These are phyloP conservation scores for Pectinophora gossypiella DNA, from an alignment of 1,140 invertebrate species.

Conservation along the genomic window DNA sequence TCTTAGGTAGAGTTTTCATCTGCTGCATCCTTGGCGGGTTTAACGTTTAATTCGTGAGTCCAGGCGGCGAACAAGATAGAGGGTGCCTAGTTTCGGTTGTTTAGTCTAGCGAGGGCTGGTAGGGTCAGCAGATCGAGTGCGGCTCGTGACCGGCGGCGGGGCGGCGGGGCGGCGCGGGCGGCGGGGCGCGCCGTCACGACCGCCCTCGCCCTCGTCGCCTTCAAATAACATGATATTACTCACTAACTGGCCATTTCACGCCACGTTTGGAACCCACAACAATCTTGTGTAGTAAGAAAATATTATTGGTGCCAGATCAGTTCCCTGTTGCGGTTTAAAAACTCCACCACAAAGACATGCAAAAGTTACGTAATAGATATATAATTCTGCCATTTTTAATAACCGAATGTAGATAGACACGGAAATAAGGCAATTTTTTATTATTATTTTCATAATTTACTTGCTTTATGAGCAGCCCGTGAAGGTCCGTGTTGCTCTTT, in stretches of 20 bases:
- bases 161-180: conserved; percentile 35
- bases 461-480: too few species aligned
- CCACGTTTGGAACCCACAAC: conserved; percentile 44
- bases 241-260: conserved; percentile 71
- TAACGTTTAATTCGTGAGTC: background rate
- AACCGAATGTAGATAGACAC: too few species aligned
- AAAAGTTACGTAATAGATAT: too few species aligned
- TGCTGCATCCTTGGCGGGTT: background rate
- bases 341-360: background rate
- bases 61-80: background rate
- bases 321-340: conserved; percentile 14
- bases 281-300: conserved; percentile 39
- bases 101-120: background rate
- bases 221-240: conserved; percentile 71
- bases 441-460: too few species aligned
- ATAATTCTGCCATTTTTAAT: too few species aligned
- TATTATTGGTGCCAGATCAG: conserved; percentile 44
- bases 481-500: too few species aligned
- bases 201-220: conserved; percentile 55
- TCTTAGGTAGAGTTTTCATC: background rate
- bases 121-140: conserved; percentile 65
- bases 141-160: conserved; percentile 57
- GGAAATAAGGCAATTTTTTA: too few species aligned
- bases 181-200: conserved; percentile 38
- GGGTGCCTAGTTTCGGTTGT: background rate